Base-by-base conservation (phyloP, 2,797 vertebrate species). In the Ceryle rudis region DNA sequence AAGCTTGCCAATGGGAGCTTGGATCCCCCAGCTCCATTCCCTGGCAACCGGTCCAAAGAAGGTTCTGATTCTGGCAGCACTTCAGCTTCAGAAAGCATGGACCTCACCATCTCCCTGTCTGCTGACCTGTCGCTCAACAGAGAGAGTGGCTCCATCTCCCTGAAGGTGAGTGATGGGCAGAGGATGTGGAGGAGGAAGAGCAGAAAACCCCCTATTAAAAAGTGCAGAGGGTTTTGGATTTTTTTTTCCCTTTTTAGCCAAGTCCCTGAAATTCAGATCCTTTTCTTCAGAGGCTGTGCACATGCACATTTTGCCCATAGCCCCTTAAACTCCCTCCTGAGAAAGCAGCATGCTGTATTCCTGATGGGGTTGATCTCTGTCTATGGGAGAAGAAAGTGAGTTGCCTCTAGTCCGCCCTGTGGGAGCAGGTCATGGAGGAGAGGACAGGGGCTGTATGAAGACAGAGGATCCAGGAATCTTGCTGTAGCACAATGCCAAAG, bases 21-120 rank as follows among this genome's bases (percentile, higher is more conserved):
- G 25, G 98, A 98, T 29, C 72, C 86, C 2, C 26, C 89, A 0
- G 46, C 86, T 1, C 95, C 85, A 0, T 96, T 95, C 3, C 62
- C 97, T 3, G 93, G 98, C 5, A 96, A 94, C 54, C 94, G 88
- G 11, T 95, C 98, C 74, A 98, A 98, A n/a, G 97, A 98, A 66
- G 94, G 98, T 96, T 99, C 99, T 0, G 98, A 99, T 61, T 97
- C 98, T 0, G 97, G 98, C 71, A 99, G 98, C 96, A 83, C 98
- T 61, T 98, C 98, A 25, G 97, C 96, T 8, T 99, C 98, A 0
- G 99, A 99, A 88, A 99, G 98, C 97, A 97, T 98, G 98, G 99
- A 99, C 94, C 97, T 98, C 41, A 95, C 92, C 81, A 66, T 96
- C 73, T 98, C 98, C 41, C 58, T 98, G 67, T 98, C 98, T 3